These are phyloP conservation scores for Lepilemur ruficaudatus DNA, from an alignment of 2,797 vertebrate species.

Conservation along the genomic window DNA sequence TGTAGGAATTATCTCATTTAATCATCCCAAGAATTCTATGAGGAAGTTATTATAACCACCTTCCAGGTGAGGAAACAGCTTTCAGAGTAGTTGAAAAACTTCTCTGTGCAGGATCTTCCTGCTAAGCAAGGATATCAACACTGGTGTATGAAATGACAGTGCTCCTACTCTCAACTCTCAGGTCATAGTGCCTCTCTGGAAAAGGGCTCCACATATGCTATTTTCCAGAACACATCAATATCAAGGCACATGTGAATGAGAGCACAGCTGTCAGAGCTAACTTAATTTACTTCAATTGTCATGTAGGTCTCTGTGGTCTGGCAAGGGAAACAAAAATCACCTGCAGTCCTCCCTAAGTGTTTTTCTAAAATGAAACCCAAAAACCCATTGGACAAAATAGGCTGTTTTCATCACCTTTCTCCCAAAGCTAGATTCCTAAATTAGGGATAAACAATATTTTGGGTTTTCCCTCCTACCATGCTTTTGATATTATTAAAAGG, in stretches of 20 bases:
- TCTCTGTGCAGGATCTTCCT: neutral
- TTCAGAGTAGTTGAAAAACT: neutral
- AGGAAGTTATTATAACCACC: neutral
- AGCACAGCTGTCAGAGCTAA: neutral
- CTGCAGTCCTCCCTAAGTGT: neutral
- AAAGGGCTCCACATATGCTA: neutral
- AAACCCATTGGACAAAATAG: neutral
- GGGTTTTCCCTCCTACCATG: neutral
- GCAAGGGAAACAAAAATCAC: neutral
- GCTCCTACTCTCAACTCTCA: neutral
- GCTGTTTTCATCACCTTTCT: neutral
- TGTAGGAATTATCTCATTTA: neutral
- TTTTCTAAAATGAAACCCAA: slow-evolving; percentile 18
- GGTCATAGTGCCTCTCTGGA: neutral
- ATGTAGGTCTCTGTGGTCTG: neutral
- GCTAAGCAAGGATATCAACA: neutral
- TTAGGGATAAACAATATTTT: neutral
- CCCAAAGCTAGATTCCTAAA: neutral
- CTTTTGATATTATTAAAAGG: slow-evolving; percentile 39
- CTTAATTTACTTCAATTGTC: neutral
- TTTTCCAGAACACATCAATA: neutral
- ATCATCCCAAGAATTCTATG: neutral
- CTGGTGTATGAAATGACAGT: neutral
- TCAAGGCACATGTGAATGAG: neutral
- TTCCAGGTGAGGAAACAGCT: neutral